phyloP scores from a whole-genome alignment of 2,888 invertebrate genomes.

The Argynnis bischoffii region DNA sequence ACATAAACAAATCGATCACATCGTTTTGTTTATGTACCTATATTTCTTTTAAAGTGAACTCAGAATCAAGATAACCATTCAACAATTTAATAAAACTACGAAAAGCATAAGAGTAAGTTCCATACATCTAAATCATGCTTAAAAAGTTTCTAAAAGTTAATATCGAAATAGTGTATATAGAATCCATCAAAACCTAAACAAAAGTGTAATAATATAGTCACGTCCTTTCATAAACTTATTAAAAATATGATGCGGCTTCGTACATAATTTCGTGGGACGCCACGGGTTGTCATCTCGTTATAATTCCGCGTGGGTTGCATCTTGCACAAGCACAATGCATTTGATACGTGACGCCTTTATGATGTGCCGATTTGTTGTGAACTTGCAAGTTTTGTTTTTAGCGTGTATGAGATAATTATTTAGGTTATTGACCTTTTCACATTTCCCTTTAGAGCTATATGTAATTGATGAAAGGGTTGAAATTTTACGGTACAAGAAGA shows the following conservation, averaged over 20 bases:
- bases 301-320: constrained; percentile 50
- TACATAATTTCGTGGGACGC: constrained; percentile 34
- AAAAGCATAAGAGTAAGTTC: no score
- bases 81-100: no score
- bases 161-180: neutral
- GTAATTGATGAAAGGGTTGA: no score
- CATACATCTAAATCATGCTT: neutral
- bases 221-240: constrained; percentile 23
- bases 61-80: no score
- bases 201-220: constrained; percentile 10
- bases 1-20: no score
- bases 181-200: neutral
- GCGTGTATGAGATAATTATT: neutral
- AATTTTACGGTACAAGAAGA: no score
- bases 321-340: constrained; percentile 58
- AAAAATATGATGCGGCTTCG: constrained; percentile 26
- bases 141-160: no score
- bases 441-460: no score
- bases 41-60: no score
- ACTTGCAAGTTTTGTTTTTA: constrained; percentile 21
- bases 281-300: constrained; percentile 42
- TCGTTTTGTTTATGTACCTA: no score
- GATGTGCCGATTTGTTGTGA: constrained; percentile 55
- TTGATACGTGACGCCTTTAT: constrained; percentile 57
- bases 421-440: neutral